Evolutionary conservation across 92 coral and sea anemone species (phyloP), one percentile per base, ranked within the genome.

Genomic region (Nematostella vectensis): DNA sequence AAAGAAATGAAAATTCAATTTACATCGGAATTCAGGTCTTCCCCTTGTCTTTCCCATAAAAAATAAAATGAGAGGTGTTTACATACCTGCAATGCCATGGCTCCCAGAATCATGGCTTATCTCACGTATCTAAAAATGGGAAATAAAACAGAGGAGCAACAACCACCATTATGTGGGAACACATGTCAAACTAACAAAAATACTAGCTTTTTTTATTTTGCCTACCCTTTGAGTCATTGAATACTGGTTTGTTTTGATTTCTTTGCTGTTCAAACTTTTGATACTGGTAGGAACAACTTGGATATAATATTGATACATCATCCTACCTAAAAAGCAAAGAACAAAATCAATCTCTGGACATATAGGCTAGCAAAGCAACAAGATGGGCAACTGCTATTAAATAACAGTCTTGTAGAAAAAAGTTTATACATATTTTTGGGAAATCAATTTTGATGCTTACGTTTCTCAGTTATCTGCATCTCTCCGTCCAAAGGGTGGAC

Each of bases 171-270:
- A n/a, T n/a, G n/a, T n/a, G n/a, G n/a, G n/a, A n/a, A n/a, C n/a
- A n/a, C n/a, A n/a, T n/a, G n/a, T n/a, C n/a, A n/a, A n/a, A n/a
- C n/a, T n/a, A n/a, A n/a, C n/a, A n/a, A n/a, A n/a, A n/a, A n/a
- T n/a, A n/a, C n/a, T n/a, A n/a, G n/a, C n/a, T n/a, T n/a, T n/a
- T n/a, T n/a, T n/a, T n/a, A n/a, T n/a, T n/a, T n/a, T 25, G 47
- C 95, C 75, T 62, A 91, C 98, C 82, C 96, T 74, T 54, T 91
- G 98, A 40, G 98, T 91, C 0, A 91, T 96, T 6, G 98, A 86
- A 63, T 91, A 91, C 62, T 91, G 98, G 49, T 91, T 86, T 11
- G 98, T 81, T 48, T 74, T 72, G 11, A 88, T 65, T 55, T 70
- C 87, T 23, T 53, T 62, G 27, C 56, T 58, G 20, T 58, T 74